Base-by-base conservation (phyloP, 2,797 vertebrate genomes). In the Alcedo quadribrachys region DNA sequence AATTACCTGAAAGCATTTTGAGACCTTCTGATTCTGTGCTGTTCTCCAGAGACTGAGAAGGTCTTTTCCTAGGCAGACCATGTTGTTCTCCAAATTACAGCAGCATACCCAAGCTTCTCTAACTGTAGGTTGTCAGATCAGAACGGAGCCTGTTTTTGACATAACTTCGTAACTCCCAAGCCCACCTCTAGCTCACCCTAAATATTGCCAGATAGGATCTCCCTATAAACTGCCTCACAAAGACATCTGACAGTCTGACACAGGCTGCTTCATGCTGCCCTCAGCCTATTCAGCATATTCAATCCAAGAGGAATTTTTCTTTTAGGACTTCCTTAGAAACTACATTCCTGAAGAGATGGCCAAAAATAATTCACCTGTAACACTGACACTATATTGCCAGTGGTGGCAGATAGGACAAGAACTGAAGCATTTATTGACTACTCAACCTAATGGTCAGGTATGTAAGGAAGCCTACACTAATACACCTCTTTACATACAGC, bases 291-390 rank as follows among this genome's bases (percentile, higher is more conserved):
- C 19, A 75, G 45, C 69, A 68, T 37, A 30, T 21, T 50, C 33
- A 45, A 35, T 46, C 17, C 32, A n/a, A 74, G 48, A 69, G 11
- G 27, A 80, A 77, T 51, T 74, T 48, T 60, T 51, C 40, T 48
- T 46, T 69, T 28, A 1, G 0, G 43, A 21, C 6, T 7, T 53
- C 70, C 65, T 35, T 10, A 74, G 16, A 4, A 1, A 58, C 20
- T 45, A n/a, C 6, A 45, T 45, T 20, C 20, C 27, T 37, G n/a
- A 75, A 63, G 5, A 78, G 25, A 45, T 13, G 37, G 18, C 5
- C 3, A 65, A 83, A 83, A 81, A 3, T 18, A 67, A 68, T 27
- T 65, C 24, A 70, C 12, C 15, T 73, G 12, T 19, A 32, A 54
- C 60, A 61, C 27, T 78, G 67, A 65, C 19, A n/a, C 20, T 14